Evolutionary conservation across 2,888 invertebrate species (phyloP).

Genomic region (Formica aserva): DNA sequence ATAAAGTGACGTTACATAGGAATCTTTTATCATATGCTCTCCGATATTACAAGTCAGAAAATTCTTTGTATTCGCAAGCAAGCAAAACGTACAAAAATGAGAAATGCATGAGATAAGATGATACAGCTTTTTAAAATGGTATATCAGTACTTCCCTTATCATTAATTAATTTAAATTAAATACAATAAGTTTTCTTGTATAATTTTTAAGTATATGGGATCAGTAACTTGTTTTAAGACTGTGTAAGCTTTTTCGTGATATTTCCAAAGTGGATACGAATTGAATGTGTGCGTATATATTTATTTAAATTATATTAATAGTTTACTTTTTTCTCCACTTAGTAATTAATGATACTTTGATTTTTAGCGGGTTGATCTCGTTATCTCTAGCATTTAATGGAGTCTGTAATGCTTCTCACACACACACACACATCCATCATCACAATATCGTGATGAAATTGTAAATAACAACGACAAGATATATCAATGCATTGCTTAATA

Average conservation of each 20-base stretch:
- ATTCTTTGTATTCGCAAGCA: not conserved
- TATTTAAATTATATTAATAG: constrained; percentile 18
- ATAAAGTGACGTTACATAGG: not conserved
- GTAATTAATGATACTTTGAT: not conserved
- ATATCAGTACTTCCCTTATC: not conserved
- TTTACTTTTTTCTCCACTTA: constrained; percentile 8
- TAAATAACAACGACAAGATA: constrained; percentile 5
- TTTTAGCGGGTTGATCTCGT: not conserved
- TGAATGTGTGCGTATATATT: constrained; percentile 1
- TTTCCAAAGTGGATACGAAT: not conserved
- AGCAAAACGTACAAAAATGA: not conserved
- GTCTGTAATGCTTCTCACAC: not conserved
- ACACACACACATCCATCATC: not conserved
- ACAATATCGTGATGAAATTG: not conserved
- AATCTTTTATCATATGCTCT: not conserved
- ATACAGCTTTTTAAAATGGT: not conserved
- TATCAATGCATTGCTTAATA: not conserved
- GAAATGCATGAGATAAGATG: not conserved
- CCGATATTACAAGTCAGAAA: not conserved
- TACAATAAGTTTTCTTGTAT: not conserved
- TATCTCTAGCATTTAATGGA: not conserved
- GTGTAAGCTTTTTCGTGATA: not conserved
- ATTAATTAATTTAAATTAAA: constrained; percentile 14
- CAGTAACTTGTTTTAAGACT: constrained; percentile 5
- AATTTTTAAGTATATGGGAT: constrained; percentile 1